These are phyloP conservation scores for Cervus canadensis DNA, from an alignment of 2,113 vertebrate species.

Conservation along the genomic window DNA sequence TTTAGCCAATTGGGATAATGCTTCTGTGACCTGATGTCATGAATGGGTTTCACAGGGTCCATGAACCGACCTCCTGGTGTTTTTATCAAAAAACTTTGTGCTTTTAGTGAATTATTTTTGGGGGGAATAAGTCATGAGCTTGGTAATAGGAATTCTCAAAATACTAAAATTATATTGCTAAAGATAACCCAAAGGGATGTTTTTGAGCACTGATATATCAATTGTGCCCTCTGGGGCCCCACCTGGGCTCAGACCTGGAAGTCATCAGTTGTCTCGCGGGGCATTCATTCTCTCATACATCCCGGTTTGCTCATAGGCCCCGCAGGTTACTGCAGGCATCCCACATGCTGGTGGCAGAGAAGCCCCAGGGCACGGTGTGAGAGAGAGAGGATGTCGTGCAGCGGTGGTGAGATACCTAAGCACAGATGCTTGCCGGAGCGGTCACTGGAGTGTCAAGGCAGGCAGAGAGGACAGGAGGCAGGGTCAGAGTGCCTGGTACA, in stretches of 20 bases:
- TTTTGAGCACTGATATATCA: background rate
- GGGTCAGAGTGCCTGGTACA: background rate
- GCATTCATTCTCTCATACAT: background rate
- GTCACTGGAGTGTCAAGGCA: background rate
- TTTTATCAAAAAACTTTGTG: background rate
- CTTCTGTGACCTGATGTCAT: background rate
- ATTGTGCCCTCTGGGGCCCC: background rate
- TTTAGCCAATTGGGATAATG: background rate
- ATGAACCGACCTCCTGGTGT: background rate
- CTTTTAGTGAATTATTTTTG: background rate
- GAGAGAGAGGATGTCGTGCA: background rate
- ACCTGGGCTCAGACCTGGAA: background rate
- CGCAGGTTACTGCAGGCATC: background rate
- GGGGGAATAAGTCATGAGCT: background rate
- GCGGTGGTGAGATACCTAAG: background rate
- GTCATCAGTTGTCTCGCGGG: background rate
- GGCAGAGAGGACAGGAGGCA: background rate
- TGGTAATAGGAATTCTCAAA: background rate
- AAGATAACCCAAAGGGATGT: background rate
- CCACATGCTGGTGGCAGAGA: background rate
- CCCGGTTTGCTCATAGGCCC: background rate
- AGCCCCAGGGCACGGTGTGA: background rate
- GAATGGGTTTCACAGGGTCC: background rate
- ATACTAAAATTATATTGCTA: background rate
- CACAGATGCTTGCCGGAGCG: background rate